Conservation (phyloP, 1,140 invertebrate genomes). For the Mactra quadrangularis region DNA sequence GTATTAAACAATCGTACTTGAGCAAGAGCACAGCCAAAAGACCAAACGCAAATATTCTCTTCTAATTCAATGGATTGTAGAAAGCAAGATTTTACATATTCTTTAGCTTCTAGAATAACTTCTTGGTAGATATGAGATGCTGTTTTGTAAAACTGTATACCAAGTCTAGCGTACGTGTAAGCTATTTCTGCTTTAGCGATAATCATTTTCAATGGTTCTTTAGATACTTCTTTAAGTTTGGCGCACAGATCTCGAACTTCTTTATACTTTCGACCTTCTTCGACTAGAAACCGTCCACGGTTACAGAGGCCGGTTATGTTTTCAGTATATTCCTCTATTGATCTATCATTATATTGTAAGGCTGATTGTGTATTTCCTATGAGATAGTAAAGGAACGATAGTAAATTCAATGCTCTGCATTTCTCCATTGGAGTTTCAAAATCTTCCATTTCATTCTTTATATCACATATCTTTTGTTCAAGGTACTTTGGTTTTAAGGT, state of each 20-base stretch:
- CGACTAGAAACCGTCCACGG: slow-evolving; percentile 3
- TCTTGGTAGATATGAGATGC: background rate
- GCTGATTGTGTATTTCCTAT: background rate
- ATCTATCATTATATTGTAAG: slow-evolving; percentile 5
- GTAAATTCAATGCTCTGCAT: slow-evolving; percentile 8
- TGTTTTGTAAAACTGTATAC: slow-evolving; percentile 3
- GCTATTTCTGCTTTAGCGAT: slow-evolving; percentile 32
- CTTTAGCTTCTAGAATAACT: background rate
- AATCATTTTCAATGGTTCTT: background rate
- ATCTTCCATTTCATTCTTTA: too few species aligned
- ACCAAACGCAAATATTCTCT: slow-evolving; percentile 11
- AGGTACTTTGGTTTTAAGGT: too few species aligned
- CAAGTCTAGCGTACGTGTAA: slow-evolving; percentile 22
- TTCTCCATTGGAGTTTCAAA: slow-evolving; percentile 5
- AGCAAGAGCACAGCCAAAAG: slow-evolving; percentile 21
- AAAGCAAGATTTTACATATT: background rate
- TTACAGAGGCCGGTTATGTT: slow-evolving; percentile 12
- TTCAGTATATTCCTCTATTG: background rate
- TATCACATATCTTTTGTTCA: too few species aligned
- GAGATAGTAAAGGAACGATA: slow-evolving; percentile 23
- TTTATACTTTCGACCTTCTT: background rate
- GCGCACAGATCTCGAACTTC: background rate
- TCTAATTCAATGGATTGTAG: too few species aligned
- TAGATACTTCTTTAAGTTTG: background rate
- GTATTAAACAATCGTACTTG: background rate